Percentiles rank a stretch among this genome's conserved stretches.
Conservation (phyloP, 2,113 vertebrate species). For the Phaethornis superciliosus region DNA sequence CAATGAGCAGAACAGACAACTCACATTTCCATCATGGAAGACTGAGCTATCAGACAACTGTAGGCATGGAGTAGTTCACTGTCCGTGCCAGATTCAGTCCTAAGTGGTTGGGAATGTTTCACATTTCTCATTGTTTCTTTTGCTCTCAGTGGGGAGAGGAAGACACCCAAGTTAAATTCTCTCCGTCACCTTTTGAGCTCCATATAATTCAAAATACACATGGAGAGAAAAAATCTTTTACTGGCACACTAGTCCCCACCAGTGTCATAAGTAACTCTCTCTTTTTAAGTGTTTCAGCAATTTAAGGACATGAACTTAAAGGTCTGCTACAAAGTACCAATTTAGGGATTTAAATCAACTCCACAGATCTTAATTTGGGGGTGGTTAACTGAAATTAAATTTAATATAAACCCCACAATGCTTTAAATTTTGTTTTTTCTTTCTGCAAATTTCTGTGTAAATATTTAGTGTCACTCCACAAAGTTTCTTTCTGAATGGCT, state of each 20-base stretch:
- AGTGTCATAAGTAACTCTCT: neutral
- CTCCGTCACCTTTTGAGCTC: neutral
- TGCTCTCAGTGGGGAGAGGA: neutral
- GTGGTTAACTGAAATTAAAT: neutral
- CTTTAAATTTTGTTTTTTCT: neutral
- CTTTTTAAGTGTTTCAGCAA: neutral
- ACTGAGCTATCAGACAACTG: neutral
- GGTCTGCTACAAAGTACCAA: neutral
- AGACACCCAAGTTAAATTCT: neutral
- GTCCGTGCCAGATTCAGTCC: neutral
- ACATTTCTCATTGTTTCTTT: neutral
- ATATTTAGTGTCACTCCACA: neutral
- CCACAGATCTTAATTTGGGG: neutral
- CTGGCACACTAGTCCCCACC: neutral
- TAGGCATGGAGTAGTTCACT: neutral
- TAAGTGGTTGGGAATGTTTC: neutral
- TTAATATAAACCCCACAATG: neutral
- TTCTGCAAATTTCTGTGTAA: neutral
- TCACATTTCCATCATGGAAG: neutral
- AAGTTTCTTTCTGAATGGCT: neutral
- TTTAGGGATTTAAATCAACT: neutral
- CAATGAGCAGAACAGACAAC: neutral
- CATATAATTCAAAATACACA: neutral
- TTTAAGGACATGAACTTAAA: neutral
- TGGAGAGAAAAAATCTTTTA: neutral